A percentile compares a stretch with the other conserved stretches of the same genome.
These are phyloP conservation scores for Esox masquinongy DNA, from an alignment of 2,797 vertebrate genomes.

Conservation along the genomic window DNA sequence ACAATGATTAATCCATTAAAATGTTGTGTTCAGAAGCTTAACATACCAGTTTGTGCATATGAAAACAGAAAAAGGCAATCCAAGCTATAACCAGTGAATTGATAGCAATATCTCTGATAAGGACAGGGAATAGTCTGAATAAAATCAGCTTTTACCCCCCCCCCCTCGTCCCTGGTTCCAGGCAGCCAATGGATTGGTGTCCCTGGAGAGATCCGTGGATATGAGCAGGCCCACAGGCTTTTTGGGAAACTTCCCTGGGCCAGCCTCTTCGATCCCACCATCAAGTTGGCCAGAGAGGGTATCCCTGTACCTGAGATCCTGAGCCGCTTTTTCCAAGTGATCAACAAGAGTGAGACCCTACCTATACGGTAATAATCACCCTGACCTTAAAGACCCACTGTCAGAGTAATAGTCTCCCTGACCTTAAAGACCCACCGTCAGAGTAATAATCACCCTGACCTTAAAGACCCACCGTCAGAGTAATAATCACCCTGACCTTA, in stretches of 20 bases:
- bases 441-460: too few species aligned
- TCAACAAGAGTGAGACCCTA: constrained; percentile 15
- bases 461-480: too few species aligned
- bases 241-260: constrained; percentile 87
- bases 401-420: neutral
- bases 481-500: too few species aligned
- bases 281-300: constrained; percentile 84
- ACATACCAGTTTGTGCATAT: neutral
- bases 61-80: neutral
- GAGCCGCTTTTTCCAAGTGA: constrained; percentile 31
- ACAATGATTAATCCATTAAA: neutral
- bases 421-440: neutral
- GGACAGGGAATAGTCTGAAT: neutral
- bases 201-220: constrained; percentile 90
- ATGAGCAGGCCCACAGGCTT: constrained; percentile 80
- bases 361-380: constrained; percentile 45
- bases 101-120: neutral
- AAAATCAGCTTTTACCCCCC: neutral
- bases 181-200: constrained; percentile 80
- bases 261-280: constrained; percentile 85
- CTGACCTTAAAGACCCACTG: neutral
- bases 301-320: constrained; percentile 69
- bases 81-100: neutral
- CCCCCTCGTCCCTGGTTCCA: constrained; percentile 24
- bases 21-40: neutral